Evolutionary conservation across 2,113 vertebrate genomes (phyloP).

Genomic region (Microtus pennsylvanicus): DNA sequence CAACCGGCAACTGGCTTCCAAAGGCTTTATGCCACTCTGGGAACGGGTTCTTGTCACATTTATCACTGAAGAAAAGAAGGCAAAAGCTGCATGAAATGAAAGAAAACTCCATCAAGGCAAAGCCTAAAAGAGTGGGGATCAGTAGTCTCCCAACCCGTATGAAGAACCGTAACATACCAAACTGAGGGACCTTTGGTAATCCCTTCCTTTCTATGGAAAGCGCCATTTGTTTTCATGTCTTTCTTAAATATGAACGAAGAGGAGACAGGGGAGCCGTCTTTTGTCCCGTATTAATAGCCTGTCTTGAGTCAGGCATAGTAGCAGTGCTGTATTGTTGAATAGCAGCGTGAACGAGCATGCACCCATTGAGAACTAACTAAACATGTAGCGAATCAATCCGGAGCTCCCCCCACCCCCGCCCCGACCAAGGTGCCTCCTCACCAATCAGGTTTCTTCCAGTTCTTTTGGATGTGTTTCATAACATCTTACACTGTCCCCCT

Average conservation of each 20-base stretch:
- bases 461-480: background rate
- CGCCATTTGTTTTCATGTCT: background rate
- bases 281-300: background rate
- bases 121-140: background rate
- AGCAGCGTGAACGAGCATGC: background rate
- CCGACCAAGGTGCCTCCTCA: background rate
- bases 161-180: background rate
- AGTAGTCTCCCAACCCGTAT: background rate
- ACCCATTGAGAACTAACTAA: background rate
- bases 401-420: background rate
- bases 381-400: background rate
- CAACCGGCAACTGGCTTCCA: background rate
- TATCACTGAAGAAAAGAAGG: background rate
- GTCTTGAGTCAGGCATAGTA: background rate
- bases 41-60: background rate
- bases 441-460: background rate
- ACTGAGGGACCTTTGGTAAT: background rate
- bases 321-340: background rate
- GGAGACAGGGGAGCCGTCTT: background rate
- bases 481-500: background rate
- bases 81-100: constrained; percentile 7
- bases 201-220: constrained; percentile 35
- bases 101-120: background rate
- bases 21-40: background rate
- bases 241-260: constrained; percentile 14